Conservation (phyloP, 2,888 invertebrate genomes). For the Caenorhabditis japonica region DNA sequence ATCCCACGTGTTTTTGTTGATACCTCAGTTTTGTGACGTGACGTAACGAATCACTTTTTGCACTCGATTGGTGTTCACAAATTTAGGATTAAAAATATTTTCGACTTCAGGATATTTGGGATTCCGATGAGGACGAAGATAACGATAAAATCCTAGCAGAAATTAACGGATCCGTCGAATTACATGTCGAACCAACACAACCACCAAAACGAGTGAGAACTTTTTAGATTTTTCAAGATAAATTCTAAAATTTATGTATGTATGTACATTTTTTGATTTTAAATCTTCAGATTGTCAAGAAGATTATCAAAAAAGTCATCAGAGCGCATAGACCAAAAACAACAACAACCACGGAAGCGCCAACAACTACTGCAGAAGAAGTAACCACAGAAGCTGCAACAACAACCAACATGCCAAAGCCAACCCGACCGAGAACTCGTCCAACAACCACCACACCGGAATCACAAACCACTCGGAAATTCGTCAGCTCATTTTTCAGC, state of each 20-base stretch:
- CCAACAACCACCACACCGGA: constrained; percentile 20
- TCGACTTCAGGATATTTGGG: constrained; percentile 53
- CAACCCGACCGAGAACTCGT: constrained; percentile 6
- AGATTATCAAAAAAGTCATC: constrained; percentile 52
- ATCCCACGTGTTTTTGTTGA: constrained; percentile 33
- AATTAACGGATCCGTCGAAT: constrained; percentile 52
- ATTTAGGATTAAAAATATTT: not conserved
- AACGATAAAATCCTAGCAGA: constrained; percentile 42
- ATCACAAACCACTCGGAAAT: constrained; percentile 30
- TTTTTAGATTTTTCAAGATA: constrained; percentile 6
- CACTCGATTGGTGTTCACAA: too few species aligned
- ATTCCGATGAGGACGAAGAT: constrained; percentile 53
- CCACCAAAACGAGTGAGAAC: constrained; percentile 41
- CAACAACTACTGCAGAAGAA: constrained; percentile 39
- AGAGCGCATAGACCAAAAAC: constrained; percentile 35
- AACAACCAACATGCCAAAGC: constrained; percentile 14
- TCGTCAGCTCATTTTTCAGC: constrained; percentile 35
- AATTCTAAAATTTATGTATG: too few species aligned
- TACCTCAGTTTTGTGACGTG: constrained; percentile 25
- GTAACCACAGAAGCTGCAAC: constrained; percentile 13
- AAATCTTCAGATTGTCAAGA: constrained; percentile 47
- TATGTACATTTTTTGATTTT: too few species aligned
- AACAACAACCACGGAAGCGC: constrained; percentile 26
- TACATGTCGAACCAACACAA: constrained; percentile 44
- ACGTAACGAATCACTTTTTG: too few species aligned